These are phyloP conservation scores for Stigmatopora argus DNA, from an alignment of 2,113 vertebrate genomes.

Conservation along the genomic window DNA sequence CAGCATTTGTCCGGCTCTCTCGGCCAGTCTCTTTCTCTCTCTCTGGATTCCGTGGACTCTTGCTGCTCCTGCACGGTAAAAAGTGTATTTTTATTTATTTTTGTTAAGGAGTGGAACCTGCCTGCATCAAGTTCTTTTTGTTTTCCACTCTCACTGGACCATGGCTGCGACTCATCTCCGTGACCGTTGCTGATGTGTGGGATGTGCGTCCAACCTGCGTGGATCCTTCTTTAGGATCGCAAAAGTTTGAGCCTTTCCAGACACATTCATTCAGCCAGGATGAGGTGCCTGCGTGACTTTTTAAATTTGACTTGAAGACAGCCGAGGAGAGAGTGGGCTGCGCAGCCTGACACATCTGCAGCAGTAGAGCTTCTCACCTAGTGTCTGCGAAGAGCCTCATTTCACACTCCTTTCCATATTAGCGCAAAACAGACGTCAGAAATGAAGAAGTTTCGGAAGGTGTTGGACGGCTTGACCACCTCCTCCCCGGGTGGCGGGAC, in stretches of 20 bases:
- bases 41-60: not conserved
- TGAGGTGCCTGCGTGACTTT: constrained; percentile 62
- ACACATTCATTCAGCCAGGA: constrained; percentile 35
- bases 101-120: constrained; percentile 16
- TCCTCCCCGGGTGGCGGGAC: constrained; percentile 82
- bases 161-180: not conserved
- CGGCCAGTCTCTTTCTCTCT: not conserved
- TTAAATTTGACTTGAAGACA: constrained; percentile 58
- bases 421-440: constrained; percentile 21
- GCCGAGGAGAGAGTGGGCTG: constrained; percentile 2
- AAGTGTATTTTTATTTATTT: constrained; percentile 27
- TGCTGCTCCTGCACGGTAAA: constrained; percentile 7
- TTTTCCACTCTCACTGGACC: not conserved
- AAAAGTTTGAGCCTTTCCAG: constrained; percentile 17
- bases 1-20: not conserved
- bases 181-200: constrained; percentile 13
- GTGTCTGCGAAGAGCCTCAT: constrained; percentile 5
- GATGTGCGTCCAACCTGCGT: constrained; percentile 18
- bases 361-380: constrained; percentile 30
- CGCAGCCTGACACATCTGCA: constrained; percentile 24
- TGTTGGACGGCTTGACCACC: constrained; percentile 93
- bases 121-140: constrained; percentile 28
- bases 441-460: constrained; percentile 99
- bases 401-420: not conserved
- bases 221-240: constrained; percentile 42